Conservation (phyloP, 92 coral and sea anemone genomes). For the Zoanthus solanderi region DNA sequence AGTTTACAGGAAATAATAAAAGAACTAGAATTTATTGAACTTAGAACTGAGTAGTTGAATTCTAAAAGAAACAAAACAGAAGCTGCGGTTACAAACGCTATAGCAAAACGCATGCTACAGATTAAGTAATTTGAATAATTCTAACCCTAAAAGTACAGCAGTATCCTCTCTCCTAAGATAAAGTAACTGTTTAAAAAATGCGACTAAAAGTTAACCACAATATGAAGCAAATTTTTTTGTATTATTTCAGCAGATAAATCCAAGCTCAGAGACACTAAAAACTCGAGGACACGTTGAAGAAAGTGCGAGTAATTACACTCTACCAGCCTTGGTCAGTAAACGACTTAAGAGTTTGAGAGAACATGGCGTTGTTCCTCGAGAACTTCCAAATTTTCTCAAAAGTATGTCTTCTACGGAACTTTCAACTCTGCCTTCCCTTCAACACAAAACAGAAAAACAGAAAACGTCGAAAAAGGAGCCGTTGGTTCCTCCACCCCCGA, state of each 20-base stretch:
- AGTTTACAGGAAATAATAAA: too few relatives aligned
- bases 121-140: too few relatives aligned
- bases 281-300: neutral
- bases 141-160: too few relatives aligned
- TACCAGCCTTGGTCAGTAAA: slow-evolving; percentile 18
- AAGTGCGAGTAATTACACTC: neutral
- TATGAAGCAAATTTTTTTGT: too few relatives aligned
- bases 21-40: too few relatives aligned
- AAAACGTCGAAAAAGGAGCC: neutral
- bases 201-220: too few relatives aligned
- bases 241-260: neutral
- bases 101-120: too few relatives aligned
- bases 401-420: neutral
- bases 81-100: too few relatives aligned
- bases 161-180: too few relatives aligned
- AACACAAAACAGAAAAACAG: neutral
- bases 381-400: slow-evolving; percentile 2
- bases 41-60: too few relatives aligned
- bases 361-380: slow-evolving; percentile 17
- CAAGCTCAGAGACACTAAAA: neutral
- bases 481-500: slow-evolving; percentile 26
- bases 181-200: too few relatives aligned
- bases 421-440: slow-evolving; percentile 6
- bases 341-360: slow-evolving; percentile 35
- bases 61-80: too few relatives aligned